Conservation (phyloP, 2,113 vertebrate genomes). For the Thamnaconus septentrionalis region DNA sequence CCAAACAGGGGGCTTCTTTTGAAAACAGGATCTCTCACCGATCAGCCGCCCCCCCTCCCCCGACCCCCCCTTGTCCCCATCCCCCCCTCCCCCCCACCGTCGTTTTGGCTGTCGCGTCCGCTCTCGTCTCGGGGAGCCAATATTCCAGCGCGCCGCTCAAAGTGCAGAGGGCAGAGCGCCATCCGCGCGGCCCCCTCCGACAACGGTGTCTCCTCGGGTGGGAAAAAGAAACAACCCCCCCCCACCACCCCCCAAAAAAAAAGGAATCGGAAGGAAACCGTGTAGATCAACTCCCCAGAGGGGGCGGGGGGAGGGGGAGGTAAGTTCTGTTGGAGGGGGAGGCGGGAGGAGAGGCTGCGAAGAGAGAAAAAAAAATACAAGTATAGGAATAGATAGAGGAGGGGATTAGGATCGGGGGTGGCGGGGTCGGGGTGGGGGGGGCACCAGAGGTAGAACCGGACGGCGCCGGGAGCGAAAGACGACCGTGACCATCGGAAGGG, state of each 20-base stretch:
- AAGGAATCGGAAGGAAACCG: too few relatives aligned
- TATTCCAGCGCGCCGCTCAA: conserved; percentile 47
- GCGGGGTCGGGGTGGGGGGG: neutral
- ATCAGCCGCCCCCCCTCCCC: too few relatives aligned
- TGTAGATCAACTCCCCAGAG: neutral
- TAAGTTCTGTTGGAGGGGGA: conserved; percentile 32
- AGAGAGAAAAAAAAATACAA: conserved; percentile 19
- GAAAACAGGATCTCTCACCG: conserved; percentile 66
- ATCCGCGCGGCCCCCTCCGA: conserved; percentile 41
- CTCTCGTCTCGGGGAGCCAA: conserved; percentile 49
- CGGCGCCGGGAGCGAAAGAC: neutral
- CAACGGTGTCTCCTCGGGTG: conserved; percentile 39
- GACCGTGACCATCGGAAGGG: too few relatives aligned
- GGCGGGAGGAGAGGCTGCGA: conserved; percentile 14
- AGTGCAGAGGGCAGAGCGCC: conserved; percentile 54
- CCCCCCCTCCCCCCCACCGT: conserved; percentile 14
- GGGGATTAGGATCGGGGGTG: conserved; percentile 11
- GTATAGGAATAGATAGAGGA: neutral
- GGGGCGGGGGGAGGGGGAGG: conserved; percentile 43
- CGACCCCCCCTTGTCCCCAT: too few relatives aligned
- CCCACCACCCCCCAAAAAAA: too few relatives aligned
- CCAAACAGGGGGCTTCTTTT: conserved; percentile 64
- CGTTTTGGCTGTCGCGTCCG: conserved; percentile 54
- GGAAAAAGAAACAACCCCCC: too few relatives aligned
- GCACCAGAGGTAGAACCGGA: neutral